Conservation (phyloP, 2,888 invertebrate genomes). For the Trichogramma dendrolimi region DNA sequence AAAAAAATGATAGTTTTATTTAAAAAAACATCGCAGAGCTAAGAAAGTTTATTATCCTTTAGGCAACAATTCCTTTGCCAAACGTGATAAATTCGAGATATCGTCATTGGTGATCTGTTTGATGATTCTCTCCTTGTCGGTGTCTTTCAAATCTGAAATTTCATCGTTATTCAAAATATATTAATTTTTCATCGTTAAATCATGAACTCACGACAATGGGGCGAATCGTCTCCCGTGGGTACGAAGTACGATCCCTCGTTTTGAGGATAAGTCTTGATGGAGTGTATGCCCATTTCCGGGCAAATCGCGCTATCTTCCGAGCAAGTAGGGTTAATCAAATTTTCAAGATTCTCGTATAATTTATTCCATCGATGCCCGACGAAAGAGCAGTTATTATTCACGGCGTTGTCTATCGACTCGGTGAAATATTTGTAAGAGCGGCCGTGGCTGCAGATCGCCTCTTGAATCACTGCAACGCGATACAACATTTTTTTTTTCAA, state of each 20-base stretch:
- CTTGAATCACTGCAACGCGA: slow-evolving; percentile 50
- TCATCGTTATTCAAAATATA: background rate
- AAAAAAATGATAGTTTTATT: too few relatives aligned
- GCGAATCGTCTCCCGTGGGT: slow-evolving; percentile 54
- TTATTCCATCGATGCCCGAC: slow-evolving; percentile 57
- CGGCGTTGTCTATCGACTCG: slow-evolving; percentile 54
- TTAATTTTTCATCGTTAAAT: background rate
- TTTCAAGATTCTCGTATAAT: slow-evolving; percentile 53
- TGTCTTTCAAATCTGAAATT: too few relatives aligned
- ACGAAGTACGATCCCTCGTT: slow-evolving; percentile 57
- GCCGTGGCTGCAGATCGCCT: slow-evolving; percentile 63
- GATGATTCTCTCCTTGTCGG: too few relatives aligned
- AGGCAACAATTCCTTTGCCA: too few relatives aligned
- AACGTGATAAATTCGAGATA: too few relatives aligned
- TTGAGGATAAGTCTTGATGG: slow-evolving; percentile 48
- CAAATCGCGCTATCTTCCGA: slow-evolving; percentile 43
- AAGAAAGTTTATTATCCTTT: too few relatives aligned
- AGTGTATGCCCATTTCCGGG: slow-evolving; percentile 58
- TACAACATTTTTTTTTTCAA: background rate
- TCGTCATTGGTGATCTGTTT: too few relatives aligned
- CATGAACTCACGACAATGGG: slow-evolving; percentile 57
- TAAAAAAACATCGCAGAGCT: too few relatives aligned
- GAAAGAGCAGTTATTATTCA: slow-evolving; percentile 55
- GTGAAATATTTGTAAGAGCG: slow-evolving; percentile 60
- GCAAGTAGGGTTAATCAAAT: slow-evolving; percentile 44